Evolutionary conservation across 2,113 vertebrate genomes (phyloP).

Genomic region (Telmatochromis brichardi): DNA sequence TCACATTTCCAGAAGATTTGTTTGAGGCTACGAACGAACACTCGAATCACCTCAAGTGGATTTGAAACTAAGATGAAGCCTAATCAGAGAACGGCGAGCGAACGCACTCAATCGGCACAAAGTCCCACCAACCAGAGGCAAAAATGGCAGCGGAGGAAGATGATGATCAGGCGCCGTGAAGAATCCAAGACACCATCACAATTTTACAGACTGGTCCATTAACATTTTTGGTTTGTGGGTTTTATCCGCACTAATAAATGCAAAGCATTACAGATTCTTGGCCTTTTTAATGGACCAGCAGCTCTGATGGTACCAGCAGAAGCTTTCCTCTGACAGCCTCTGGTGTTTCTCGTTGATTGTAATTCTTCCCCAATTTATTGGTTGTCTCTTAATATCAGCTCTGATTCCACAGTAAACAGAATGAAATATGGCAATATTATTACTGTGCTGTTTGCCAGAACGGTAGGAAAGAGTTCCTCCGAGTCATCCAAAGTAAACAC

Average conservation of each 20-base stretch:
- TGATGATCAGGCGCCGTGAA: constrained; percentile 5
- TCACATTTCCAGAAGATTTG: constrained; percentile 56
- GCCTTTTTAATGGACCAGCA: background rate
- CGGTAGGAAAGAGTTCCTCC: constrained; percentile 37
- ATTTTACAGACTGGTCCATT: background rate
- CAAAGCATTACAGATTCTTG: background rate
- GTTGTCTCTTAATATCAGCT: constrained; percentile 11
- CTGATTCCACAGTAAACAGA: constrained; percentile 15
- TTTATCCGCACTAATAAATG: background rate
- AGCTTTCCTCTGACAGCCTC: background rate
- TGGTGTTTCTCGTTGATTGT: constrained; percentile 3
- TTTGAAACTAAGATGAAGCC: constrained; percentile 37
- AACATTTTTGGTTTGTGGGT: background rate
- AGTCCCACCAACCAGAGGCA: background rate
- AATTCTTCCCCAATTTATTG: constrained; percentile 5
- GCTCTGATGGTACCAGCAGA: background rate
- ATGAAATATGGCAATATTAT: constrained; percentile 27
- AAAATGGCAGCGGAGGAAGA: background rate
- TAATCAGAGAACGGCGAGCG: constrained; percentile 11
- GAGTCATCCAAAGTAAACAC: constrained; percentile 49
- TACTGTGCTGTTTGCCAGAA: constrained; percentile 23
- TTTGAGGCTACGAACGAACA: constrained; percentile 44
- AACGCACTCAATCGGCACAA: constrained; percentile 48
- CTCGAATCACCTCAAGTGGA: constrained; percentile 56
- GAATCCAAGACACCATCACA: background rate